These are phyloP conservation scores for Disparrhopalites patrizii DNA, from an alignment of 2,888 invertebrate genomes.

Conservation along the genomic window DNA sequence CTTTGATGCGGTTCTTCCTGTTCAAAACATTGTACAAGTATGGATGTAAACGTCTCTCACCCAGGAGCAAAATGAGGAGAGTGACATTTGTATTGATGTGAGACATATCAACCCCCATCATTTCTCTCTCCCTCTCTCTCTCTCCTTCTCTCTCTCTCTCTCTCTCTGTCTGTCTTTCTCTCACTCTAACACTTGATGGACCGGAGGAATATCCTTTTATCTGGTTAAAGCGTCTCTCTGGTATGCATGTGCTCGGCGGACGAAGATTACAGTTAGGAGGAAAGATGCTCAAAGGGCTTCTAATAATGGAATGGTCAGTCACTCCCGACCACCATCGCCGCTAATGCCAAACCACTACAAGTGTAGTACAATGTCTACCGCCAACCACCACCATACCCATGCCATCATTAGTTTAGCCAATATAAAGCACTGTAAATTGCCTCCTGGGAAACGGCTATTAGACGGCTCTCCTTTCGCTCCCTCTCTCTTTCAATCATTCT, in stretches of 20 bases:
- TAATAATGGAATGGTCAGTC: slow-evolving; percentile 33
- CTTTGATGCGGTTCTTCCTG: slow-evolving; percentile 8
- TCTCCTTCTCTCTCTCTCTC: too few relatives aligned
- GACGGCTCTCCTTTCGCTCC: too few relatives aligned
- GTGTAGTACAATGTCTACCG: slow-evolving; percentile 1
- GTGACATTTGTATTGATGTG: slow-evolving; percentile 23
- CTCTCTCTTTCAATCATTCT: background rate
- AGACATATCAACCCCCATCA: too few relatives aligned
- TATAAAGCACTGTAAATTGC: slow-evolving; percentile 9
- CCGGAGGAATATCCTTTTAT: slow-evolving; percentile 22
- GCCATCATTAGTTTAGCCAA: slow-evolving; percentile 9
- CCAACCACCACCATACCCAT: slow-evolving; percentile 2
- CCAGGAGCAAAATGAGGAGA: slow-evolving; percentile 12
- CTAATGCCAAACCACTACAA: slow-evolving; percentile 3
- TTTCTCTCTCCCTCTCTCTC: too few relatives aligned
- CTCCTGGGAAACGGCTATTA: slow-evolving; percentile 8
- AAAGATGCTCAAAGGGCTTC: slow-evolving; percentile 30
- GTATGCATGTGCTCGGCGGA: too few relatives aligned
- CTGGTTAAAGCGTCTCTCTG: too few relatives aligned
- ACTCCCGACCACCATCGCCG: slow-evolving; percentile 19
- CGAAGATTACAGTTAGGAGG: slow-evolving; percentile 23
- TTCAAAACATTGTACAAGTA: slow-evolving; percentile 3
- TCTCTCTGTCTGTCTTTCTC: too few relatives aligned
- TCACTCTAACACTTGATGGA: slow-evolving; percentile 20
- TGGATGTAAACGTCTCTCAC: background rate